phyloP scores from a whole-genome alignment of 2,888 invertebrate genomes.

The Allacma fusca region DNA sequence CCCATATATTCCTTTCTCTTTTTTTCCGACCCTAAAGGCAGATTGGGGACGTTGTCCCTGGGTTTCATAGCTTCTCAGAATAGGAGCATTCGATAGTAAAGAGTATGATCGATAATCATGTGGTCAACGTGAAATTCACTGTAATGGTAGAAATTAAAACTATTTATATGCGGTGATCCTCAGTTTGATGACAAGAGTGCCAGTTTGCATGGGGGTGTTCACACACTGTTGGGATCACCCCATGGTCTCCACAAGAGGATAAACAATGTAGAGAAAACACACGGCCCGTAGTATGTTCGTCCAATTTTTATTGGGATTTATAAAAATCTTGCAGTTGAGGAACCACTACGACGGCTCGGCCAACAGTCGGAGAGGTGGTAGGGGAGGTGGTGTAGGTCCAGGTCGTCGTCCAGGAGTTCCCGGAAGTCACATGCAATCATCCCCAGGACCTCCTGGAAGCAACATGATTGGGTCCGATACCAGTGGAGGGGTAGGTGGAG shows the following conservation, averaged over 20 bases:
- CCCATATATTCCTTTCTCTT: slow-evolving; percentile 48
- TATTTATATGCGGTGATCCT: not conserved
- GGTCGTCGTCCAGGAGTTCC: slow-evolving; percentile 45
- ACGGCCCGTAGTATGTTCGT: not conserved
- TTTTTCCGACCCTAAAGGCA: slow-evolving; percentile 37
- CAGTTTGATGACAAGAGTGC: slow-evolving; percentile 6
- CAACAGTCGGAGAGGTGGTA: slow-evolving; percentile 71
- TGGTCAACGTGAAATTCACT: too few species aligned
- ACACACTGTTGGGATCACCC: slow-evolving; percentile 21
- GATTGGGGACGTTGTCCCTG: slow-evolving; percentile 24
- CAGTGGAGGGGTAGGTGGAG: slow-evolving; percentile 11
- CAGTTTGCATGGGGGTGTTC: slow-evolving; percentile 23
- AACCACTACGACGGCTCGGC: slow-evolving; percentile 64
- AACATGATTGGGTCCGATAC: slow-evolving; percentile 3
- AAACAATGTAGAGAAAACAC: slow-evolving; percentile 11
- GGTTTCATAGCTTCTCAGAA: not conserved
- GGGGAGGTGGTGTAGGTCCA: slow-evolving; percentile 64
- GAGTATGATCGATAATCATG: not conserved
- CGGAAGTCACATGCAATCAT: slow-evolving; percentile 22
- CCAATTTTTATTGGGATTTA: not conserved
- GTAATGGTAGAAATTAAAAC: too few species aligned
- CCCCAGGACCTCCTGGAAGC: slow-evolving; percentile 28
- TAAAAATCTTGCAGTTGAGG: slow-evolving; percentile 50
- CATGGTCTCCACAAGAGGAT: slow-evolving; percentile 28
- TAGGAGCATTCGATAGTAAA: not conserved